Evolutionary conservation across 2,888 invertebrate species (phyloP).

Genomic region (Amaurobius ferox): DNA sequence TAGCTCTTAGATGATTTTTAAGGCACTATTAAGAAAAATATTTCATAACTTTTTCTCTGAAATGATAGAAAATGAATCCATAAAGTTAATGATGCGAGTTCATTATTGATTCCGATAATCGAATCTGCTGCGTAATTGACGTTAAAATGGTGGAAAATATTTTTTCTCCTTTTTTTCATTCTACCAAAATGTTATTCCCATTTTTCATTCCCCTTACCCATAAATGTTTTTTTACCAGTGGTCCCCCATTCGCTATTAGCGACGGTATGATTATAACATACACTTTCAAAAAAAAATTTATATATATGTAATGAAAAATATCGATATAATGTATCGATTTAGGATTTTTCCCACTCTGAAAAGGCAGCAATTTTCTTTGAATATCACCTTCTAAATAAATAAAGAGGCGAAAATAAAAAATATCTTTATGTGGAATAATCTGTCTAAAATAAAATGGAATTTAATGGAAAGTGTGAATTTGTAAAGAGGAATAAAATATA

Average conservation of each 20-base stretch:
- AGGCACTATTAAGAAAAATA: no score
- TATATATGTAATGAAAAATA: constrained; percentile 2
- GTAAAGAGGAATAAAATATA: no score
- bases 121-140: constrained; percentile 50
- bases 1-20: no score
- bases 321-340: constrained; percentile 26
- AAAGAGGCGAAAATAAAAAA: constrained; percentile 12
- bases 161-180: not conserved
- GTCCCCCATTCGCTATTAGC: not conserved
- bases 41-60: no score
- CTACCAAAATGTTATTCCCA: constrained; percentile 1
- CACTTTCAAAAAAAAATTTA: not conserved
- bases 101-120: constrained; percentile 64
- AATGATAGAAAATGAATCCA: constrained; percentile 45
- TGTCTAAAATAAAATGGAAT: no score
- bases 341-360: not conserved
- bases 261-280: not conserved
- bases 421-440: not conserved
- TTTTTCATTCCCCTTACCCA: no score
- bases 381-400: constrained; percentile 21
- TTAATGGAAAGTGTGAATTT: no score
- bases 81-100: constrained; percentile 67
- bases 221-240: not conserved
- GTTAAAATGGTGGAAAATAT: constrained; percentile 15
- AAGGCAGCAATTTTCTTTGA: constrained; percentile 1